Evolutionary conservation across 2,113 vertebrate species (phyloP), one percentile per base, ranked within the genome.

Genomic region (Opisthocomus hoazin): DNA sequence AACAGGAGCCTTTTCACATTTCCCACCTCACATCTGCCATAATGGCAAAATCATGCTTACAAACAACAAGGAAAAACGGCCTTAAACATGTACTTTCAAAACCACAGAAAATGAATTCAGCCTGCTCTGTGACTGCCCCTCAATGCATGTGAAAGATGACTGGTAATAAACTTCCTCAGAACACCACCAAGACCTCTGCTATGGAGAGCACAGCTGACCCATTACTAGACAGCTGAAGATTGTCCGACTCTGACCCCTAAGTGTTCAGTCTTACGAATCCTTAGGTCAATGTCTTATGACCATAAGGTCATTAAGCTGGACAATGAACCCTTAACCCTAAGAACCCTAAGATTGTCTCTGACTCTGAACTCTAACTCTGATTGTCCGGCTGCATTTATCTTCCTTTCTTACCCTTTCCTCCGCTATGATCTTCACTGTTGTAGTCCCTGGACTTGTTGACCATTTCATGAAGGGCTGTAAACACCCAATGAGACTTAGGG

Each of bases 1-100:
- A 51, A 89, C 77, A 92, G 88, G 90, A 90, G 69, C 69, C 69
- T 90, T 76, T 92, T 30, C 61, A 89, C 68, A 26, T 96, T 93
- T 92, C 83, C 60, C 61, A 92, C 76, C 74, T 89, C 79, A 56
- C 73, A 65, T 87, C 86, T 91, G 77, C 50, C 84, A 71, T 85
- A 94, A 79, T 50, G 41, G 80, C 61, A 93, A 89, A 79, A 24
- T 65, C 12, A 6, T 75, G 65, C 92, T 95, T 95, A 84, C 90
- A 94, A 97, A 87, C 89, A 95, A n/a, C 11, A 9, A 6, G 14
- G 18, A 13, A 89, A 84, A 87, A 21, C 30, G 56, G 60, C 48
- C 48, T 78, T 36, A 60, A 75, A 78, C 3, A 21, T 12, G 36
- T 10, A 15, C 15, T 82, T 74, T 56, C 41, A 34, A 46, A 78